A percentile compares a stretch with the other conserved stretches of the same genome.
These are phyloP conservation scores for Oscheius sp. DNA, from an alignment of 2,888 invertebrate species.

Conservation along the genomic window DNA sequence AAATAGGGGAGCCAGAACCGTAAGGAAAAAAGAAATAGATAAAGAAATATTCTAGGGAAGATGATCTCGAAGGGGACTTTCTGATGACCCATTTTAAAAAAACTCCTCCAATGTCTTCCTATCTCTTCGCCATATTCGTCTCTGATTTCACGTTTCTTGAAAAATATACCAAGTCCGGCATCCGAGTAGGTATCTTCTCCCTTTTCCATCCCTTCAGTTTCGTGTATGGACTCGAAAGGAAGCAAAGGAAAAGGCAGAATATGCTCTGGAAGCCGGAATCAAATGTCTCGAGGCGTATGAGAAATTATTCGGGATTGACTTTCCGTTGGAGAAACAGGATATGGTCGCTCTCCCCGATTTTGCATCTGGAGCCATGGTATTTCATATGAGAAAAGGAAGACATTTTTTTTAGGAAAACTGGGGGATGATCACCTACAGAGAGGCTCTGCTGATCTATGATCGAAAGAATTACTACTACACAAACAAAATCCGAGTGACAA, in stretches of 20 bases:
- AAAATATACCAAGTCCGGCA: conserved; percentile 70
- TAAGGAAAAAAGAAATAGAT: not conserved
- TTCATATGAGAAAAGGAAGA: no score
- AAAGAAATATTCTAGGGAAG: not conserved
- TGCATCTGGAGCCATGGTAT: conserved; percentile 88
- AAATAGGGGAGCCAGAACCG: conserved; percentile 7
- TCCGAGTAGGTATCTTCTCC: not conserved
- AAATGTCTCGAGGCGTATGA: conserved; percentile 75
- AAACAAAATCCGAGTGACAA: conserved; percentile 82
- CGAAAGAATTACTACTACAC: conserved; percentile 79
- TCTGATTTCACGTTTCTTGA: conserved; percentile 81
- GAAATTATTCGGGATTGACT: conserved; percentile 83
- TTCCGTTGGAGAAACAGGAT: conserved; percentile 88
- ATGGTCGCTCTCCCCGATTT: conserved; percentile 89
- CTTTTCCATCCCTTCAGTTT: conserved; percentile 66
- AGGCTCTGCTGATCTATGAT: conserved; percentile 81
- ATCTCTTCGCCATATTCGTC: conserved; percentile 86
- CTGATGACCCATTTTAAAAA: conserved; percentile 77
- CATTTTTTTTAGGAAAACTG: no score
- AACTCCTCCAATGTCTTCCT: conserved; percentile 83
- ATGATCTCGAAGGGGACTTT: conserved; percentile 73
- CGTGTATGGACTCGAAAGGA: conserved; percentile 74
- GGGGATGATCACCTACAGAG: conserved; percentile 87
- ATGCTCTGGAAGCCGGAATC: conserved; percentile 76
- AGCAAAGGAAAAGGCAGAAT: conserved; percentile 80